Evolutionary conservation across 2,797 vertebrate genomes (phyloP).

Genomic region (Falco novaeseelandiae): DNA sequence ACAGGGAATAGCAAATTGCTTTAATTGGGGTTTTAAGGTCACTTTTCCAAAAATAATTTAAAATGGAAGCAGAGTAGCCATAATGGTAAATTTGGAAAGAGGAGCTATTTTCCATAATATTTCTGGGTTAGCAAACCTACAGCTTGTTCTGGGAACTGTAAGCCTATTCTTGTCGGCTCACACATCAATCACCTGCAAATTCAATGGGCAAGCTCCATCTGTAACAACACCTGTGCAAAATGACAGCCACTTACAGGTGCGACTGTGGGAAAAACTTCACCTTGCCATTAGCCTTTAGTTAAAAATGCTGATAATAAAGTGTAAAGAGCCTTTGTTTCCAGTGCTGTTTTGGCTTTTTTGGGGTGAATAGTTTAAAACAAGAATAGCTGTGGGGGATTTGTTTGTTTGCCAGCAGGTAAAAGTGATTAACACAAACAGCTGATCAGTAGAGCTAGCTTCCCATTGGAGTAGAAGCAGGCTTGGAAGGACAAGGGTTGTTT

Average conservation of each 20-base stretch:
- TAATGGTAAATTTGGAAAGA: neutral
- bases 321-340: neutral
- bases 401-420: neutral
- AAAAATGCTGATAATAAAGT: neutral
- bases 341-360: rapidly evolving
- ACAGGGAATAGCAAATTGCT: neutral
- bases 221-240: neutral
- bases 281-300: neutral
- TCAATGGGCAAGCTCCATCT: neutral
- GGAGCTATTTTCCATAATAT: neutral
- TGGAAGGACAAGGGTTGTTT: neutral
- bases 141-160: neutral
- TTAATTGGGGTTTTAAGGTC: neutral
- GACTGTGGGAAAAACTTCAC: neutral
- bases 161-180: neutral
- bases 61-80: neutral
- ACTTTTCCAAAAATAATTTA: neutral
- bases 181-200: neutral
- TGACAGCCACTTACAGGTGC: neutral
- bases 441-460: neutral
- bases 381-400: neutral
- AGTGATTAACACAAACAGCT: neutral
- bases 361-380: neutral
- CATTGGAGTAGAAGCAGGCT: neutral
- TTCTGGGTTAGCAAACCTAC: neutral